Base-by-base conservation (phyloP, 2,888 invertebrate species). In the Agriotes lineatus region DNA sequence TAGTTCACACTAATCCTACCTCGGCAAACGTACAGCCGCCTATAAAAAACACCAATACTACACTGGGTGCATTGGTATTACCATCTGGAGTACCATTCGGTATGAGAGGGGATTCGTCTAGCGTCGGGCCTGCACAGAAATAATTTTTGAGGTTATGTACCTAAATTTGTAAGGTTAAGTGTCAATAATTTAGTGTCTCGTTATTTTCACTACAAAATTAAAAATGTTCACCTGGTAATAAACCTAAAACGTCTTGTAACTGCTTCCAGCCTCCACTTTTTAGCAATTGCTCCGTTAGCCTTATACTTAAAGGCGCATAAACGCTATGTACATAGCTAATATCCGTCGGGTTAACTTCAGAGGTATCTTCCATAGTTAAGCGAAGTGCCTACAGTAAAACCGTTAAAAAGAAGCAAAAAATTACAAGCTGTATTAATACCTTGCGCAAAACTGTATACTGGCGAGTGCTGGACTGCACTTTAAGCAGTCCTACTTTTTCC, bases 21-120 rank as follows among this genome's bases (percentile, higher is more conserved):
- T 99, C 99, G 1, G 97, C 96, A 85, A 93, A 96, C 0, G 99
- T 99, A 81, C 97, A 96, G 0, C 99, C 99, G 2, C 99, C 99
- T 12, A 99, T 91, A 82, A 98, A 97, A 83, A 97, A 96, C 0
- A 99, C 96, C 0, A 99, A 86, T 6, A 97, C 91, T 1, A 96
- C 92, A 73, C 88, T 87, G 0, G 91, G 88, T 37, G 88, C 87
- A 74, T 92, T 90, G 0, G 78, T 70, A 64, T 77, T 78, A 44
- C 85, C 79, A 85, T 1, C 82, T 79, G 44, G 80, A 80, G 61
- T 78, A 76, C 70, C 84, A 79, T 59, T 73, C 4, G 75, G 65
- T 9, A 79, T 70, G 16, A 75, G 54, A 7, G 90, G 90, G 0
- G 89, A 87, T 76, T 91, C 91, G 77, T 91, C 91, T 30, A 91